Evolutionary conservation across 1,140 invertebrate species (phyloP), one percentile per base, ranked within the genome.

Genomic region (Drosophila navojoa): DNA sequence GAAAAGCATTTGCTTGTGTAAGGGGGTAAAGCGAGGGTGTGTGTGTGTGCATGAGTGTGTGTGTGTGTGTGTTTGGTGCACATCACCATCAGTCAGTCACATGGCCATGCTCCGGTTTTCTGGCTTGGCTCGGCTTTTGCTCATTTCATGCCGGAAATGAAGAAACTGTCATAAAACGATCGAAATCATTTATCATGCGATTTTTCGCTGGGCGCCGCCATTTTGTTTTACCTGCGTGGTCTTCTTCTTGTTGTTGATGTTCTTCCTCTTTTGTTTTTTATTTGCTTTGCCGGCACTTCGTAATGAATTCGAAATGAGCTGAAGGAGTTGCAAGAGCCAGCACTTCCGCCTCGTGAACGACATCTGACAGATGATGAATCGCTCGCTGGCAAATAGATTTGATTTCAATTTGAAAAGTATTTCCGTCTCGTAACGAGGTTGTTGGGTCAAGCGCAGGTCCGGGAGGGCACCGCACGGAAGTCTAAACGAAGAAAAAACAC

Each of bases 141-240:
- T 87, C 84, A 89, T 89, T 84, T 87, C 77, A 81, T 68, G 82
- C 89, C 89, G 90, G 90, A 91, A 91, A 91, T 91, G 90, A 91
- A 90, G 86, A 91, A 91, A 91, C 82, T 91, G 90, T 91, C 90
- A 91, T 90, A 90, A 91, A 76, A 71, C 84, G 90, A 90, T 90
- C 86, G 86, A 55, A 89, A 89, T 90, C 90, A 91, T 91, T 91
- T 90, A 91, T 91, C 90, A 91, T 91, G 87, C 82, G 72, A 81
- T 89, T 89, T 89, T 85, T 64, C 50, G 57, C 68, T 67, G 55
- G 22, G 42, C 54, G 44, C 11, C 58, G 71, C 79, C 84, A 89
- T 87, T 89, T 89, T 87, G 76, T 70, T 68, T 71, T 50, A 44
- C 35, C 57, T 29, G 29, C 47, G 10, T 16, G 40, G 52, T 58